phyloP scores from a whole-genome alignment of 2,888 invertebrate genomes.

The Thera obeliscata region DNA sequence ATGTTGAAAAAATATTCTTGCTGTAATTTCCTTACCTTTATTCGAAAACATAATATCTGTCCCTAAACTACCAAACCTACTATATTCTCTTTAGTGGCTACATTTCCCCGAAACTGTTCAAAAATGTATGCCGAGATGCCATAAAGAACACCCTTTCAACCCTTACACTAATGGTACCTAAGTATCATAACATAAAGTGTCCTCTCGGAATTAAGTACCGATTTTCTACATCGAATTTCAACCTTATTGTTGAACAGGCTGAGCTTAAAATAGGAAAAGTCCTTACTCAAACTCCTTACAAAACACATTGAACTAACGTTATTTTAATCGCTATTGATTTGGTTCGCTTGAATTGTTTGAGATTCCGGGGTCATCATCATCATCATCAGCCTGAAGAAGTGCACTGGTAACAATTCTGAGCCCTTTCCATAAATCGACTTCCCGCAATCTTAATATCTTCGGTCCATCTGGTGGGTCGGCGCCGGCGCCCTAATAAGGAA shows the following conservation, averaged over 20 bases:
- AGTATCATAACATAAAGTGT: slow-evolving; percentile 36
- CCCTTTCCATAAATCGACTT: no score
- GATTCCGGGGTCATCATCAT: not conserved
- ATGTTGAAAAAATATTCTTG: not conserved
- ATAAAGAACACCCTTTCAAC: slow-evolving; percentile 45
- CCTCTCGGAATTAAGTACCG: slow-evolving; percentile 35
- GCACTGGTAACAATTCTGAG: no score
- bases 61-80: slow-evolving; percentile 13
- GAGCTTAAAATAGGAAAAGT: slow-evolving; percentile 2
- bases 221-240: slow-evolving; percentile 4
- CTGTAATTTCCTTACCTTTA: not conserved
- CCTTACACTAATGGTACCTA: slow-evolving; percentile 45
- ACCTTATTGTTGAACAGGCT: slow-evolving; percentile 2
- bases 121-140: slow-evolving; percentile 38
- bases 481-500: no score
- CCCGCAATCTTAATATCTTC: no score
- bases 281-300: not conserved
- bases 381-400: no score
- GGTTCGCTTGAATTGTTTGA: not conserved
- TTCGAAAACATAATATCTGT: slow-evolving; percentile 5
- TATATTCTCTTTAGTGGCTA: slow-evolving; percentile 18
- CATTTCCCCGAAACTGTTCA: slow-evolving; percentile 34
- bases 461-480: no score
- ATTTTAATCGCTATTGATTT: not conserved
- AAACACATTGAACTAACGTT: not conserved